phyloP scores from a whole-genome alignment of 2,113 vertebrate genomes.

The Phoenicopterus ruber region DNA sequence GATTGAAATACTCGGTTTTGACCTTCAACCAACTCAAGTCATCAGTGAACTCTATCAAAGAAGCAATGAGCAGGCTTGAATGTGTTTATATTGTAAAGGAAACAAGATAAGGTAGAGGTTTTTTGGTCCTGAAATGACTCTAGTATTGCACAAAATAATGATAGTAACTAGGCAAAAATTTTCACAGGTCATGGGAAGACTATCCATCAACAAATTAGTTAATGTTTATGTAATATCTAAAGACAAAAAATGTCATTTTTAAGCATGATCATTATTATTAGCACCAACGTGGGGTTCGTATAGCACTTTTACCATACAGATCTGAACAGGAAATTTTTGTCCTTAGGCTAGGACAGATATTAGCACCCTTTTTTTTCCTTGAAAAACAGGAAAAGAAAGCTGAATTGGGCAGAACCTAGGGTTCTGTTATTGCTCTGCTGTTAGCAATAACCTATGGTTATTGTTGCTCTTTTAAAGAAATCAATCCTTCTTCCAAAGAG shows the following conservation, averaged over 20 bases:
- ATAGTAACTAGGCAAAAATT: neutral
- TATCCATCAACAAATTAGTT: neutral
- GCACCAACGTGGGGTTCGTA: neutral
- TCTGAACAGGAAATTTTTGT: neutral
- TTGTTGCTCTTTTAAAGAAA: neutral
- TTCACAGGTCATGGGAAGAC: neutral
- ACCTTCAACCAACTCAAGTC: neutral
- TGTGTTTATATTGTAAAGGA: neutral
- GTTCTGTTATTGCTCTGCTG: neutral
- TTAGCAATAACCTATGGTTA: neutral
- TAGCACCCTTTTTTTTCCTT: neutral
- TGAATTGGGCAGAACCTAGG: neutral
- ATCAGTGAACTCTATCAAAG: neutral
- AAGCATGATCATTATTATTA: neutral
- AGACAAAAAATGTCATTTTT: fast-evolving
- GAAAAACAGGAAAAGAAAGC: neutral
- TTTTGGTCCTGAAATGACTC: neutral
- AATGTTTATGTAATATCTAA: neutral
- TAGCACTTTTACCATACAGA: neutral
- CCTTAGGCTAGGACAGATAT: neutral
- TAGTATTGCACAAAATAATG: neutral
- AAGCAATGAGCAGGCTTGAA: neutral
- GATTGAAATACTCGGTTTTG: neutral
- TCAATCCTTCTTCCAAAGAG: neutral
- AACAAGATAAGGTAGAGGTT: neutral